Base-by-base conservation (phyloP, 1,140 invertebrate genomes). In the Dendroctonus valens region DNA sequence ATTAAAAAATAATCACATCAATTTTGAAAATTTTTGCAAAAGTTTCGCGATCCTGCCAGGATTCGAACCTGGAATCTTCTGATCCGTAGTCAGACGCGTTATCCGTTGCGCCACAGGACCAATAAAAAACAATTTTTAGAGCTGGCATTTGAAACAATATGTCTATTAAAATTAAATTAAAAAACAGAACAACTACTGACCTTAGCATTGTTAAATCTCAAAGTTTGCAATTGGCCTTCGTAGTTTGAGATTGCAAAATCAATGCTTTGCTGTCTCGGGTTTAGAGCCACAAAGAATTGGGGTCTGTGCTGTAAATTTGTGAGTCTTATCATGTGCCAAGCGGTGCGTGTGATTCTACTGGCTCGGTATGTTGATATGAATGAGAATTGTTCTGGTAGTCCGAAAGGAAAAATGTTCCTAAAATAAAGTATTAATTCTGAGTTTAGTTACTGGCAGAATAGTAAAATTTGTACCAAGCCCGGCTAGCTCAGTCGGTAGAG, bases 401-500 rank as follows among this genome's bases (percentile, higher is more conserved):
- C 89, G 62, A 81, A 76, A 3, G 87, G 86, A 75, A 89, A 89
- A 55, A 89, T 81, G 49, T 84, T 79, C 69, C 87, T 89, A 74
- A 41, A 70, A 70, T 46, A 65, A 68, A 68, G 60, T 26, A 26
- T 26, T n/a, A 26, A 26, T 26, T 26, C 26, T 2, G 1, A 68
- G 9, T 59, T 3, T 49, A 41, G 0, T 66, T 46, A 51, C 46
- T 39, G n/a, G 5, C 39, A 41, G 41, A 14, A 48, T 46, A 15
- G 53, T 6, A 11, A 12, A 41, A 15, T 37, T 5, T 49, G 8
- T 15, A 11, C 55, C 59, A 71, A 73, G 87, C 87, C 87, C 86
- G 87, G 86, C 87, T 89, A 90, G 87, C 87, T 89, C 87, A 89
- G 87, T 91, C 90, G 89, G 89, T 91, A 91, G 89, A 91, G 89